phyloP scores from a whole-genome alignment of 1,140 invertebrate species.

The Nylanderia fulva region DNA sequence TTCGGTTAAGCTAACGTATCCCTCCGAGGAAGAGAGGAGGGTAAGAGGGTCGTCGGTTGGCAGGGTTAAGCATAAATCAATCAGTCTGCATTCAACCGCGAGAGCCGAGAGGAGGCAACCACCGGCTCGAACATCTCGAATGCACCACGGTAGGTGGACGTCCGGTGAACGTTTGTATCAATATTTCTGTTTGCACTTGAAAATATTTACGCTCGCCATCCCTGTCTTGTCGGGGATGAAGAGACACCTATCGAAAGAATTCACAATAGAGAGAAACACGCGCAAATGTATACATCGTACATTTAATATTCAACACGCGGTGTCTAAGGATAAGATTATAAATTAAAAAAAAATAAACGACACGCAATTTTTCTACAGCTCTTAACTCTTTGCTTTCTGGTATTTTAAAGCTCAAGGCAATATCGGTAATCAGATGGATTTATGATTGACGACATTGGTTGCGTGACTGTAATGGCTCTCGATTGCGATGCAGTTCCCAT shows the following conservation, averaged over 20 bases:
- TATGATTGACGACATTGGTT: slow-evolving; percentile 8
- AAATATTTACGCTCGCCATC: slow-evolving; percentile 24
- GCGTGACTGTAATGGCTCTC: slow-evolving; percentile 30
- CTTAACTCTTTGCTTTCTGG: background rate
- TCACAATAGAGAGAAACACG: background rate
- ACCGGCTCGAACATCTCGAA: slow-evolving; percentile 24
- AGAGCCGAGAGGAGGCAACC: slow-evolving; percentile 45
- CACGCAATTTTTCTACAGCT: background rate
- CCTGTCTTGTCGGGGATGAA: background rate
- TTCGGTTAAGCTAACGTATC: slow-evolving; percentile 61
- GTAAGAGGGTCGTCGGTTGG: slow-evolving; percentile 57
- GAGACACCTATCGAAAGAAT: background rate
- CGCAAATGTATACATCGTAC: background rate
- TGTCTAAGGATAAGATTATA: no score
- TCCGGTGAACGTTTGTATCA: slow-evolving; percentile 37
- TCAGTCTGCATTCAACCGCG: slow-evolving; percentile 54
- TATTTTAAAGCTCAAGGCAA: background rate
- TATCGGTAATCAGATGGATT: background rate
- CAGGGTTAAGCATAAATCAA: slow-evolving; percentile 72
- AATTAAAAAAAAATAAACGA: background rate
- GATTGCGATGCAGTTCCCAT: slow-evolving; percentile 12
- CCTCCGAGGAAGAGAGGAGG: slow-evolving; percentile 19
- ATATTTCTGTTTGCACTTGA: slow-evolving; percentile 46
- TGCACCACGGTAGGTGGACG: slow-evolving; percentile 22
- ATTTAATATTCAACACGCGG: background rate